Base-by-base conservation (phyloP, 2,888 invertebrate genomes). In the Lissonota sp. region DNA sequence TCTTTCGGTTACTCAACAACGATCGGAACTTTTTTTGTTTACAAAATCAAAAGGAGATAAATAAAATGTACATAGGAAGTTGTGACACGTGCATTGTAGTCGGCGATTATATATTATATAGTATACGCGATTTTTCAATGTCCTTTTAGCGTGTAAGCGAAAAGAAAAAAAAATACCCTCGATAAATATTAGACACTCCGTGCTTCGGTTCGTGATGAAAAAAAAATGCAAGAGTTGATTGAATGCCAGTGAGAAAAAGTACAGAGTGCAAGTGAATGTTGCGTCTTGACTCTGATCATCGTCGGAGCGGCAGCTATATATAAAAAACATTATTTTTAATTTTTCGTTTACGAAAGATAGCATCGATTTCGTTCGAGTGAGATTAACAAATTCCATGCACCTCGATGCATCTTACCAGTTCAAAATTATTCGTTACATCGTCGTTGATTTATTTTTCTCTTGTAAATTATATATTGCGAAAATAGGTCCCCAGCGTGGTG, bases 61-160 rank as follows among this genome's bases (percentile, higher is more conserved):
- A 81, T 66, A 78, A 82, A 62, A 63, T 82, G 78, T 82, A 85
- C 75, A 82, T 82, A 78, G 79, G 70, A 86, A 79, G 49, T 70
- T 83, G 79, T 83, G 84, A 87, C 85, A 79, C 84, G 84, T 84
- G 84, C 84, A 85, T 79, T 86, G 86, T 91, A 91, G 89, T 89
- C 88, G 87, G 85, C 90, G 90, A 88, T 26, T 2, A 87, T 91
- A 84, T 80, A 90, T 87, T 72, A 77, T 88, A 87, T 91, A 90
- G 88, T 87, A 86, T 91, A 91, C 88, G 89, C 88, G 87, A 91
- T 92, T 91, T 92, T 92, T 92, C 91, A 92, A 91, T 91, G 91
- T 92, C 91, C 91, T 91, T 91, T 89, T 88, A 88, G 90, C 88
- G 85, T 91, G 88, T 91, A 91, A 89, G 89, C 87, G 75, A 26